Conservation (phyloP, 2,113 vertebrate species). For the Gopherus evgoodei region DNA sequence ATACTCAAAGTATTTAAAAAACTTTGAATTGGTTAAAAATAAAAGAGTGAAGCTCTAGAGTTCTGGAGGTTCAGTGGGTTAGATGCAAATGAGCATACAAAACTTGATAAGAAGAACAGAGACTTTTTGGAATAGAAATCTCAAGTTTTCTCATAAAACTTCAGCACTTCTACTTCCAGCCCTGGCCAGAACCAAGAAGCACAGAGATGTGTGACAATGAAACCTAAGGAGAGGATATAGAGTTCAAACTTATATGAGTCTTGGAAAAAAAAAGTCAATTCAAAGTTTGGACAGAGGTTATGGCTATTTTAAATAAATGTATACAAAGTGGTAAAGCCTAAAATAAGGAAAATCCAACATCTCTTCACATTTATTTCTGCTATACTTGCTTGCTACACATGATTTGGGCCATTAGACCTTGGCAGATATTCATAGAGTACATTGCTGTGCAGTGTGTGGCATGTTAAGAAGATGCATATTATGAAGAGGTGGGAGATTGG, state of each 20-base stretch:
- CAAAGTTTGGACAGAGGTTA: conserved; percentile 36
- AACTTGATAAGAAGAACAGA: neutral
- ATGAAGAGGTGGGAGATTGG: neutral
- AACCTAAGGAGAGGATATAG: neutral
- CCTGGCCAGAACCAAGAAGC: neutral
- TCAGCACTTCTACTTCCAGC: neutral
- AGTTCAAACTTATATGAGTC: neutral
- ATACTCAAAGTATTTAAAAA: neutral
- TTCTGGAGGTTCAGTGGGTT: neutral
- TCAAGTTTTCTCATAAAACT: neutral
- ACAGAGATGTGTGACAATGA: neutral
- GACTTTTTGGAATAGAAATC: neutral
- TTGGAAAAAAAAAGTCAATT: neutral
- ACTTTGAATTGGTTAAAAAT: neutral
- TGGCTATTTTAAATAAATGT: neutral
- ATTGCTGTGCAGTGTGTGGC: neutral
- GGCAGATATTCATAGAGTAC: neutral
- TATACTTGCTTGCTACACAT: neutral
- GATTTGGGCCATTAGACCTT: neutral
- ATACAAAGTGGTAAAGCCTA: conserved; percentile 28
- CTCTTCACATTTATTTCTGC: neutral
- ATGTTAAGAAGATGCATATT: neutral
- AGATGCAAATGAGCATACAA: neutral
- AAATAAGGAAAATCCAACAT: conserved; percentile 36
- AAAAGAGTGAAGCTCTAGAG: neutral